phyloP scores from a whole-genome alignment of 2,113 vertebrate species.

The Pteronura brasiliensis region DNA sequence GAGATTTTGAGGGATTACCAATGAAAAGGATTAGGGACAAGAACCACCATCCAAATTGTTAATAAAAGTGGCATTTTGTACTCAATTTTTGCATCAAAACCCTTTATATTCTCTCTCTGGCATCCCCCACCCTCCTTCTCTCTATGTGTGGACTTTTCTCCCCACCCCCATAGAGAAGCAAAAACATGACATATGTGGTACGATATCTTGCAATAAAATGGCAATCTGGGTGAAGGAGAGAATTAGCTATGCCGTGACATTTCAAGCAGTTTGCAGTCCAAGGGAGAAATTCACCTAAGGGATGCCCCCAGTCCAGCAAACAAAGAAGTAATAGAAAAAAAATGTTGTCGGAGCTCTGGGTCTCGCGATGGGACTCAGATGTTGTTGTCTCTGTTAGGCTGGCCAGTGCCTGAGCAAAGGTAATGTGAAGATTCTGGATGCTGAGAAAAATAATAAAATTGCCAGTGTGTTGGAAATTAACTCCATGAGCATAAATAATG shows the following conservation, averaged over 20 bases:
- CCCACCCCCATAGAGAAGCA: background rate
- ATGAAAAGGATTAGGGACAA: constrained; percentile 63
- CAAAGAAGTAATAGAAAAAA: constrained; percentile 13
- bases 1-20: constrained; percentile 54
- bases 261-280: background rate
- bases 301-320: background rate
- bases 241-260: background rate
- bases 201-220: background rate
- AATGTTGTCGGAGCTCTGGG: background rate
- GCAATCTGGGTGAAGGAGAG: background rate
- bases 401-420: constrained; percentile 45
- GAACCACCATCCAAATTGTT: constrained; percentile 45
- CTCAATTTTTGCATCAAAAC: constrained; percentile 51
- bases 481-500: constrained; percentile 69
- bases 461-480: constrained; percentile 62
- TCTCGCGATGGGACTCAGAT: background rate
- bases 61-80: constrained; percentile 73
- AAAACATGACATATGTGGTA: background rate
- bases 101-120: constrained; percentile 5
- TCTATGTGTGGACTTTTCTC: background rate
- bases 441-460: constrained; percentile 55
- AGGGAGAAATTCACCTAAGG: constrained; percentile 19
- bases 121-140: background rate
- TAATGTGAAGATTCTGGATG: constrained; percentile 31
- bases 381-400: constrained; percentile 5